Percentiles rank a stretch among this genome's conserved stretches.
Conservation (phyloP, 2,888 invertebrate genomes). For the Cataglyphis cursor region DNA sequence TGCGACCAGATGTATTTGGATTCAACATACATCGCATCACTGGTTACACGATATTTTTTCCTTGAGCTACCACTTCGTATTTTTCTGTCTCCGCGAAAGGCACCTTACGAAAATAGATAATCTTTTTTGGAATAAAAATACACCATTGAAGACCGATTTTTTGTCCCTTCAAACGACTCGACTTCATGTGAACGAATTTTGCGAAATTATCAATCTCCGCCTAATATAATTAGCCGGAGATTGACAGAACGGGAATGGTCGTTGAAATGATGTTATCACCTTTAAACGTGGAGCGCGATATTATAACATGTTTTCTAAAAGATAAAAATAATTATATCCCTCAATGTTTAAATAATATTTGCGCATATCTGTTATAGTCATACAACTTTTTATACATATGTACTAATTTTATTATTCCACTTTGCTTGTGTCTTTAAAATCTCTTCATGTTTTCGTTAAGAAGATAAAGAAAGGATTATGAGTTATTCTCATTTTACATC, state of each 20-base stretch:
- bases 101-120: conserved; percentile 48
- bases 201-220: conserved; percentile 15
- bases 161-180: conserved; percentile 41
- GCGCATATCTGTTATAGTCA: background rate
- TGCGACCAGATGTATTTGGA: conserved; percentile 67
- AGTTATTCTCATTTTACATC: background rate
- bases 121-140: conserved; percentile 49
- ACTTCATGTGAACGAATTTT: conserved; percentile 45
- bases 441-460: background rate
- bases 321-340: background rate
- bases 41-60: conserved; percentile 59
- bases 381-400: background rate
- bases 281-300: background rate
- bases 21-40: conserved; percentile 44
- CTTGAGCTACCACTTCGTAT: conserved; percentile 47
- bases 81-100: conserved; percentile 8
- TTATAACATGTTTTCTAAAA: background rate
- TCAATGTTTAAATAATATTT: conserved; percentile 10
- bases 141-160: background rate
- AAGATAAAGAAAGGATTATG: conserved; percentile 16
- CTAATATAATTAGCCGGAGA: background rate
- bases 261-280: conserved; percentile 14
- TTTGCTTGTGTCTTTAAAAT: background rate
- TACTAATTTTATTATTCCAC: background rate
- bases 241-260: background rate